Evolutionary conservation across 2,797 vertebrate species (phyloP).

Genomic region (Limosa lapponica): DNA sequence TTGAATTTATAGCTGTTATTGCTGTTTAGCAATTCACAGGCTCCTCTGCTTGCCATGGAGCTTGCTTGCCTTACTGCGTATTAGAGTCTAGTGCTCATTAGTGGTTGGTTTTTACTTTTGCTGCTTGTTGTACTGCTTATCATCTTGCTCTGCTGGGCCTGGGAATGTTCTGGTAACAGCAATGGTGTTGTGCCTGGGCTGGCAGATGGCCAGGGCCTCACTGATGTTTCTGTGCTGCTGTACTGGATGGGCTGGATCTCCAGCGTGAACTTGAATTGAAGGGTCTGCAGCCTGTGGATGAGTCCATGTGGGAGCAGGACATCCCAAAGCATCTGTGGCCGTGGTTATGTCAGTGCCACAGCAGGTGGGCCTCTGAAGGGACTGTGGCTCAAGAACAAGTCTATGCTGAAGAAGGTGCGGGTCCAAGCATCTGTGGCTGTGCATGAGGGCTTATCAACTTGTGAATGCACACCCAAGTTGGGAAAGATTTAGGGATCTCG

Average conservation of each 20-base stretch:
- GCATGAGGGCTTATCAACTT: not conserved
- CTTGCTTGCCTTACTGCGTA: not conserved
- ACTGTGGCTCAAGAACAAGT: not conserved
- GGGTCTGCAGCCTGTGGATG: not conserved
- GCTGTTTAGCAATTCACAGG: not conserved
- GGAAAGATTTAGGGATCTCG: not conserved
- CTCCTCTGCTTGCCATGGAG: not conserved
- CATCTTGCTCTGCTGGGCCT: not conserved
- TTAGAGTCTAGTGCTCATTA: not conserved
- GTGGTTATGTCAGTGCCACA: not conserved
- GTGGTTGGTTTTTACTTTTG: not conserved
- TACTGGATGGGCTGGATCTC: not conserved
- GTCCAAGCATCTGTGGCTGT: not conserved
- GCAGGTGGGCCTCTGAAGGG: not conserved
- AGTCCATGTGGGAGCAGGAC: not conserved
- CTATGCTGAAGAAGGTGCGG: not conserved
- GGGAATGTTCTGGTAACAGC: not conserved
- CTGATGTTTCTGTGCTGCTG: not conserved
- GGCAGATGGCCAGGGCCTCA: accelerated
- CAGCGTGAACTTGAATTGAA: accelerated
- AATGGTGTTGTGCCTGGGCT: not conserved
- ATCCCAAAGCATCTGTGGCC: accelerated
- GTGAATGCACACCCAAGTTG: not conserved
- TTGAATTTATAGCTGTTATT: not conserved
- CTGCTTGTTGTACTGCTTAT: not conserved